Conservation (phyloP, 2,888 invertebrate genomes). For the Unio delphinus region DNA sequence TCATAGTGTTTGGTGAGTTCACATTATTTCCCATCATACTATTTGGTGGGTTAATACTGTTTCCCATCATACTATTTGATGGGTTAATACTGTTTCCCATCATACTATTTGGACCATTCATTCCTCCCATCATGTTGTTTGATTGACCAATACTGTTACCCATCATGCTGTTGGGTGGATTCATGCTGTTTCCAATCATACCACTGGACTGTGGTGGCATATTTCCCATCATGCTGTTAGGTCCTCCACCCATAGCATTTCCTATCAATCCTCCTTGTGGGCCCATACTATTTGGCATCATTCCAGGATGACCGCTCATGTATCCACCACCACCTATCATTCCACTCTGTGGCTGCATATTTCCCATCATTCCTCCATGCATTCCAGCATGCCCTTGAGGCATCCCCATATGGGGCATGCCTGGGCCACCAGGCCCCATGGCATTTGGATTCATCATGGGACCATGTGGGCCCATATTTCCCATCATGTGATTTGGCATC, state of each 20-base stretch:
- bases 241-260: constrained; percentile 30
- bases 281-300: constrained; percentile 33
- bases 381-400: constrained; percentile 25
- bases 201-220: constrained; percentile 34
- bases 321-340: constrained; percentile 25
- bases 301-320: constrained; percentile 31
- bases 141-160: constrained; percentile 43
- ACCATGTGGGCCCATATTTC: constrained; percentile 40
- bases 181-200: constrained; percentile 45
- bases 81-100: constrained; percentile 14
- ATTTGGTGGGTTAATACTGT: constrained; percentile 14
- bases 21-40: constrained; percentile 18
- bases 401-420: constrained; percentile 39
- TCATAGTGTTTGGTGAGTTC: constrained; percentile 13
- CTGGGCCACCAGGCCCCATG: constrained; percentile 29
- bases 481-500: constrained; percentile 59
- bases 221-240: constrained; percentile 47
- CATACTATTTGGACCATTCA: constrained; percentile 24
- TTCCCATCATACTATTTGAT: constrained; percentile 9
- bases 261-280: constrained; percentile 41
- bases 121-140: constrained; percentile 35
- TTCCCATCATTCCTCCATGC: constrained; percentile 39
- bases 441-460: constrained; percentile 67
- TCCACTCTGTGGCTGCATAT: constrained; percentile 21
- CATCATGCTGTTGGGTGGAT: constrained; percentile 22